Evolutionary conservation across 1,140 invertebrate genomes (phyloP), one percentile per base, ranked within the genome.

Genomic region (Bombus waltoni): DNA sequence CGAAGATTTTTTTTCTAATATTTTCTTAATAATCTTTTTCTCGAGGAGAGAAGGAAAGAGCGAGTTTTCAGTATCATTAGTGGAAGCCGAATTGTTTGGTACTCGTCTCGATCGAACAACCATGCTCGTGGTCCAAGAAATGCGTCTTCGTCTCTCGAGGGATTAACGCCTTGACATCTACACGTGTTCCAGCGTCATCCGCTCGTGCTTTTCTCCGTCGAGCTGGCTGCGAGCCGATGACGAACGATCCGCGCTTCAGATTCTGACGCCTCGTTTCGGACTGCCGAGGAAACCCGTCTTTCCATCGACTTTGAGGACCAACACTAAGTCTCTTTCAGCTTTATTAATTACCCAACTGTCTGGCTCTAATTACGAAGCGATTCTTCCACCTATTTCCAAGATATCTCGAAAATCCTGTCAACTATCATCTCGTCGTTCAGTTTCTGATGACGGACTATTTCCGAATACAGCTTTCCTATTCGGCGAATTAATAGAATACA

Each of bases 81-180:
- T 35, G 25, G 53, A 81, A 32, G 10, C 10, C 15, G 72, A 73
- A 73, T 22, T 73, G 47, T 78, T 70, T 44, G 15, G 82, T 11
- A 28, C 22, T 38, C 62, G 62, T 81, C 80, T 77, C 80, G 59
- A 86, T 86, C 83, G 75, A 83, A 86, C 53, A 28, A 83, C 42
- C 32, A n/a, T 10, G 15, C 75, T 22, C 47, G 35, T 38, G 66
- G 42, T 53, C 18, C 47, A 42, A 66, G 83, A 85, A 32, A 87
- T 77, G 86, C 76, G 62, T 87, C 75, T 66, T 84, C 83, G 81
- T 87, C 72, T 85, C 73, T 81, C 83, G 83, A 71, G 81, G 87
- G 87, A 88, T 88, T 88, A 88, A 88, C 83, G 78, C 83, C 83
- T 88, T 88, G 87, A 88, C 87, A 62, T 70, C 42, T 88, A 88